These are phyloP conservation scores for Brachionus paranguensis DNA, from an alignment of 1,140 invertebrate species.

Conservation along the genomic window DNA sequence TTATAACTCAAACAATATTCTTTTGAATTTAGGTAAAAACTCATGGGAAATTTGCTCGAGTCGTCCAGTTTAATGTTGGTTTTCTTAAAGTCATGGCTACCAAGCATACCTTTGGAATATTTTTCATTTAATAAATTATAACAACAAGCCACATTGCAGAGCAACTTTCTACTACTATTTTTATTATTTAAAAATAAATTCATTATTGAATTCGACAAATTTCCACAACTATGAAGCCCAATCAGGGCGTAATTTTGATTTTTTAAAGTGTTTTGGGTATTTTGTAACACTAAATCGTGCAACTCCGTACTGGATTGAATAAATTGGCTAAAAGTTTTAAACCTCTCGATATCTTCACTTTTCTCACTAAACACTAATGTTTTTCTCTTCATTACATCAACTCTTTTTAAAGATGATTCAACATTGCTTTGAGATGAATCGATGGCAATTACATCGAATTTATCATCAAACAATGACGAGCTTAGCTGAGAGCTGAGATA, in stretches of 20 bases:
- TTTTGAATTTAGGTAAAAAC: constrained; percentile 60
- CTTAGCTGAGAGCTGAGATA: constrained; percentile 70
- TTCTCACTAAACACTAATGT: constrained; percentile 44
- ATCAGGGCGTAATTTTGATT: constrained; percentile 42
- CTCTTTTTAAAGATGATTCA: constrained; percentile 61
- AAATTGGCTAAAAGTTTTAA: constrained; percentile 37
- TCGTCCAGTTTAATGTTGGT: constrained; percentile 40
- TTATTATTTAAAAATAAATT: constrained; percentile 44
- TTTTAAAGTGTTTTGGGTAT: constrained; percentile 1
- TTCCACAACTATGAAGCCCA: constrained; percentile 51
- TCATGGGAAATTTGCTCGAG: constrained; percentile 63
- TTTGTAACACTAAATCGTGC: neutral
- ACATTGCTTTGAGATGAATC: constrained; percentile 66
- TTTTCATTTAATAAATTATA: constrained; percentile 49
- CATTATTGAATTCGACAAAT: constrained; percentile 46
- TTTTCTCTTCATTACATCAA: constrained; percentile 57
- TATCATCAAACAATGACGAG: constrained; percentile 59
- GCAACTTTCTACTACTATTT: constrained; percentile 30
- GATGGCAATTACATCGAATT: constrained; percentile 69
- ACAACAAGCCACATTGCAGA: constrained; percentile 50
- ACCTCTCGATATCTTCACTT: constrained; percentile 32
- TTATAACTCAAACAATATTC: constrained; percentile 65
- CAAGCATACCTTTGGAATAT: constrained; percentile 42
- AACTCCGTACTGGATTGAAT: constrained; percentile 35
- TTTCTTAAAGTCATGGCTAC: constrained; percentile 46